Evolutionary conservation across 2,797 vertebrate genomes (phyloP), one percentile per base, ranked within the genome.

Genomic region (Holocentrus rufus): DNA sequence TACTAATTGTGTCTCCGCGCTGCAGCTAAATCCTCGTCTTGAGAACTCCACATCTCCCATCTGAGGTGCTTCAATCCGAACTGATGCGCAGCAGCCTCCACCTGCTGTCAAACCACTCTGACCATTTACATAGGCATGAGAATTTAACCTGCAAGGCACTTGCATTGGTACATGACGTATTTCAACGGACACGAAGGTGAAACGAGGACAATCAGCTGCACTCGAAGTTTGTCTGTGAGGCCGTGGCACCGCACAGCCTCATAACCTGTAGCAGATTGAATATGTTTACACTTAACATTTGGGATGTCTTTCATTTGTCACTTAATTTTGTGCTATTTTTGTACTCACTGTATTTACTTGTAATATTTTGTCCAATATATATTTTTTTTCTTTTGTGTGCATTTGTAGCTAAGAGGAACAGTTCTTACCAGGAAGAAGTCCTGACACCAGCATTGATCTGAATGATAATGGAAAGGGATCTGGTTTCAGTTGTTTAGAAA

Each of bases 361-460:
- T 84, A 77, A 79, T 70, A 84, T 79, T 82, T 73, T 74, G 68
- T 84, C 72, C 23, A 30, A 25, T 79, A 69, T 73, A 54, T 72
- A 76, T 81, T 60, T 80, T 74, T 17, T 68, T 13, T 73, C 39
- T 73, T 83, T 20, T 2, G 63, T 74, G 77, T 86, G 74, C 76
- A 87, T 89, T 79, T 86, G 86, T 90, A 90, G 89, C 90, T 56
- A 56, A 70, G 73, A 79, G 62, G 71, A 81, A 61, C 47, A 18
- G 78, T 80, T 83, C 80, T 84, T 76, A 72, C 69, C 75, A 78
- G 77, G 74, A 79, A 66, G 81, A 54, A 58, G 20, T 85, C 86
- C 79, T 82, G 89, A 79, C 91, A 93, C 93, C 92, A 94, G 93
- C 93, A 93, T 85, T 88, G 85, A 85, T 79, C 76, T 65, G 69